Base-by-base conservation (phyloP, 64 coral and sea anemone genomes). In the Exaiptasia diaphana region DNA sequence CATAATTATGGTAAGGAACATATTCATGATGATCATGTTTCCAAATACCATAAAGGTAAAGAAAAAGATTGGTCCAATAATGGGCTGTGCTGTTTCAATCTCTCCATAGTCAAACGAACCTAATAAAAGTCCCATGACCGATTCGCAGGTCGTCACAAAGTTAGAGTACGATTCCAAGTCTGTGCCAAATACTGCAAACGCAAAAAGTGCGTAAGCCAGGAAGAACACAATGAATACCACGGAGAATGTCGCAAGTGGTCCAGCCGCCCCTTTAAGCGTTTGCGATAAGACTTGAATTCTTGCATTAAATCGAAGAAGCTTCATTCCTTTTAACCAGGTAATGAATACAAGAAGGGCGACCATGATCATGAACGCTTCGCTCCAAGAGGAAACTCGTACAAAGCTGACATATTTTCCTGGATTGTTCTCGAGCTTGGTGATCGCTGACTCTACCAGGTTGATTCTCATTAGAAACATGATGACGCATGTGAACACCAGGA, bases 11-110 rank as follows among this genome's bases (percentile, higher is more conserved):
- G 93, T 90, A 5, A 96, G 61, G 40, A 96, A 96, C 93, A 96
- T 90, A 41, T 96, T 96, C 93, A 96, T 96, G 56, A 96, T 68
- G 24, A 96, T 86, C 12, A 96, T 90, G 13, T 54, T 96, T 4
- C 87, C 87, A 53, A 90, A 86, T 28, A 90, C 87, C 87, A 96
- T 96, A n/a, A 96, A 76, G 4, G 81, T 75, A 35, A 96, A 90
- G 48, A 96, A 96, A 57, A 90, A 96, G 20, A 96, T 21, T 17
- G 87, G 75, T 0, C 93, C 93, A 23, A 96, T 48, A 4, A 90
- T 73, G 18, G 93, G 93, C 12, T 79, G 74, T 8, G 77, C 87
- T 1, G 49, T 73, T 41, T 85, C 87, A 18, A 96, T 67, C 34
- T 79, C 82, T 9, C 63, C 17, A 58, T 82, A 96, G 46, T 96